Evolutionary conservation across 2,888 invertebrate species (phyloP).

Genomic region (Leptura quadrifasciata): DNA sequence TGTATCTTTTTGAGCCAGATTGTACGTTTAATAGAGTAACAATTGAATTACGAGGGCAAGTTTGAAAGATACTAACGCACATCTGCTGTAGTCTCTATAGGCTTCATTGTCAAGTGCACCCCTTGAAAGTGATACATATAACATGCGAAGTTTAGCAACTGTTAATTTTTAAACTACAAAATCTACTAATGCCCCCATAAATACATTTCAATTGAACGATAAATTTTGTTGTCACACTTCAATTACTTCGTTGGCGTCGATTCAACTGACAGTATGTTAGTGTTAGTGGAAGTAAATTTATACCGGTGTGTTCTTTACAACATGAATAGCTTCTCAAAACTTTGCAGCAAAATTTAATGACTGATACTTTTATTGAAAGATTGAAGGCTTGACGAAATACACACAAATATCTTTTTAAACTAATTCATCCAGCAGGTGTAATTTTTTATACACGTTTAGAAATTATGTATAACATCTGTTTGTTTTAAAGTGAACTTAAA

Average conservation of each 20-base stretch:
- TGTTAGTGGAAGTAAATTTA: too few relatives aligned
- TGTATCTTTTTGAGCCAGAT: constrained; percentile 42
- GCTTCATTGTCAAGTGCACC: constrained; percentile 63
- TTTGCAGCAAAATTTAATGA: too few relatives aligned
- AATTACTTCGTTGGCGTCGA: constrained; percentile 12
- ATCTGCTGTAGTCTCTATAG: constrained; percentile 60
- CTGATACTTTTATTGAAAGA: too few relatives aligned
- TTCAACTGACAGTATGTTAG: too few relatives aligned
- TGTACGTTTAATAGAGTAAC: constrained; percentile 45
- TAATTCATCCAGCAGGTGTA: too few relatives aligned
- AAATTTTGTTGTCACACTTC: constrained; percentile 26
- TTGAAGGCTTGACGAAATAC: too few relatives aligned
- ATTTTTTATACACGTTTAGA: too few relatives aligned
- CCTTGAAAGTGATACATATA: constrained; percentile 62
- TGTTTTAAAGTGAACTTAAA: too few relatives aligned
- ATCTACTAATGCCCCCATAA: constrained; percentile 46
- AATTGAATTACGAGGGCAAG: constrained; percentile 41
- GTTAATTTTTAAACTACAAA: constrained; percentile 53
- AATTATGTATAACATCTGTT: too few relatives aligned
- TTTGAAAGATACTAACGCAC: constrained; percentile 52
- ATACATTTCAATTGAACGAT: constrained; percentile 44
- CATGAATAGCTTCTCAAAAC: too few relatives aligned
- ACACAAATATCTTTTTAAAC: too few relatives aligned
- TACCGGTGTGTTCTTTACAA: too few relatives aligned
- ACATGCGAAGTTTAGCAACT: constrained; percentile 59